phyloP scores from a whole-genome alignment of 1,140 invertebrate species.

The Rhynchophorus ferrugineus region DNA sequence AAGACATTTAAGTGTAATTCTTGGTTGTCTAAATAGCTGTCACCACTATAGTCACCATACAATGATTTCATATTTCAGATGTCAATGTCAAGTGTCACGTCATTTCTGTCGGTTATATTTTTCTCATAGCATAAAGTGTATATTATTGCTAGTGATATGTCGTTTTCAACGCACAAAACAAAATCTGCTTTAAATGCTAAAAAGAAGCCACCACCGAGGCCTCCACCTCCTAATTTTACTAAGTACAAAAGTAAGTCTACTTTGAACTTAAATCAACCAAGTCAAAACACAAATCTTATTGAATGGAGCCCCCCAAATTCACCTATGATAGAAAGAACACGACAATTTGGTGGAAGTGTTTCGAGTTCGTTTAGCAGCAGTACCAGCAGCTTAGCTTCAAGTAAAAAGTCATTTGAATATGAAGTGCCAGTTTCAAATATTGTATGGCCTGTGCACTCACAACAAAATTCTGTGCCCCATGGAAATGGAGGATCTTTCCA shows the following conservation, averaged over 20 bases:
- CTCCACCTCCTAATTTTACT: constrained; percentile 36
- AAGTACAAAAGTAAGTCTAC: constrained; percentile 35
- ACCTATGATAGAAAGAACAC: constrained; percentile 25
- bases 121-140: too few relatives aligned
- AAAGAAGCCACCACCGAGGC: constrained; percentile 37
- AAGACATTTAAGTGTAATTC: too few relatives aligned
- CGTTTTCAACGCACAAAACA: constrained; percentile 16
- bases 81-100: too few relatives aligned
- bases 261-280: constrained; percentile 30
- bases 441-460: constrained; percentile 17
- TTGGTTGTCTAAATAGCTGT: too few relatives aligned
- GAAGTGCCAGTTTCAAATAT: constrained; percentile 25
- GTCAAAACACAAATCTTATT: constrained; percentile 28
- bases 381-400: constrained; percentile 38
- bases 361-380: constrained; percentile 40
- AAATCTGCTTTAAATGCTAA: constrained; percentile 14
- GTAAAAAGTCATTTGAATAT: constrained; percentile 37
- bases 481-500: constrained; percentile 11
- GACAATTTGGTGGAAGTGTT: constrained; percentile 35
- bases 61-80: too few relatives aligned
- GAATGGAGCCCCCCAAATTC: constrained; percentile 37
- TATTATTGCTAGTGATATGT: constrained; percentile 15
- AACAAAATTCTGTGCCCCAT: constrained; percentile 7
- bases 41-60: too few relatives aligned
- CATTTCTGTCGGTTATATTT: too few relatives aligned